Evolutionary conservation across 2,888 invertebrate genomes (phyloP).

Genomic region (Harmothoe impar): DNA sequence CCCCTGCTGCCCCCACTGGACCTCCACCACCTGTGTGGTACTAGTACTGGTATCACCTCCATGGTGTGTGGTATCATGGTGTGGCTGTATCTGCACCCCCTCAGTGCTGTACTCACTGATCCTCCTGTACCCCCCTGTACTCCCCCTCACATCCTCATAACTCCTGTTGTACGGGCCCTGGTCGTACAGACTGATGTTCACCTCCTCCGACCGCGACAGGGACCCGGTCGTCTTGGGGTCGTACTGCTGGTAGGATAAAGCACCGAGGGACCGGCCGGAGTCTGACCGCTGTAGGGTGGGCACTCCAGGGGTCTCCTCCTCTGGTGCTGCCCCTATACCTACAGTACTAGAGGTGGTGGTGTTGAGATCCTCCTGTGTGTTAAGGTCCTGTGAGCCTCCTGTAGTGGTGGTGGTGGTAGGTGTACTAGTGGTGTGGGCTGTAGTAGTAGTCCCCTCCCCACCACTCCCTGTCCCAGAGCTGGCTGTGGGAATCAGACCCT

Average conservation of each 20-base stretch:
- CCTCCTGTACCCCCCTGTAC: neutral
- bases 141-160: neutral
- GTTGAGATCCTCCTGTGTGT: too few species aligned
- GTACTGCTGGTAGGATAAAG: neutral
- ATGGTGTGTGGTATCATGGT: neutral
- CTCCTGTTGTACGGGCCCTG: constrained; percentile 42
- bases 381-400: too few species aligned
- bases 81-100: neutral
- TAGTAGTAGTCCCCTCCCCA: too few species aligned
- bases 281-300: neutral
- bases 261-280: constrained; percentile 21
- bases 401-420: too few species aligned
- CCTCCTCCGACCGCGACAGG: constrained; percentile 44
- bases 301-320: neutral
- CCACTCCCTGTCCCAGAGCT: too few species aligned
- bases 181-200: constrained; percentile 46
- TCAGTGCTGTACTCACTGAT: neutral
- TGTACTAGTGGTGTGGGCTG: too few species aligned
- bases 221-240: constrained; percentile 42
- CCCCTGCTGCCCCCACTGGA: neutral
- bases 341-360: too few species aligned
- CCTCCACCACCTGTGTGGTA: constrained; percentile 2
- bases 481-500: too few species aligned
- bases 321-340: too few species aligned
- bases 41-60: neutral